Evolutionary conservation across 1,140 invertebrate species (phyloP), one percentile per base, ranked within the genome.

Genomic region (Calephelis virginiensis): DNA sequence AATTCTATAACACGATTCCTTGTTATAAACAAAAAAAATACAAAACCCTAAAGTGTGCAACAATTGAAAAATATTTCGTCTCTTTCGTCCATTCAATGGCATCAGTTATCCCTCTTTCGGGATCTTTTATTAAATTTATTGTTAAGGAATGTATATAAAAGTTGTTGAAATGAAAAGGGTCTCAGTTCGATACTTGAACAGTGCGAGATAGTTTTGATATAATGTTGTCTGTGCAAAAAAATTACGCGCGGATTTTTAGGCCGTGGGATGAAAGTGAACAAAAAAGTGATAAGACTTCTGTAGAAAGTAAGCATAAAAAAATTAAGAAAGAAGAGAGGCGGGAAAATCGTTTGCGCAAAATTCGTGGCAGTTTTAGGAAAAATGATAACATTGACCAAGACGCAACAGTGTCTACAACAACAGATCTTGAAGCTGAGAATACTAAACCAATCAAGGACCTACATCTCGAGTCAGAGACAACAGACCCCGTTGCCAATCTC

Each of bases 391-490:
- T 83, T 53, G 77, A 90, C 43, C 92, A 93, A 85, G 92, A 93
- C 67, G 85, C 85, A 6, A 93, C 92, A 6, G 86, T 93, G 5
- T 92, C 92, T 0, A 93, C 92, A 0, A 93, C 92, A 0, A 92
- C 92, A 8, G 92, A 93, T 40, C 74, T 80, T 17, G 82, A 86
- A 38, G 75, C 78, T 63, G 72, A 66, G 62, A 74, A 81, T 77
- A 11, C 43, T 62, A 62, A 17, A 14, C 47, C 48, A 48, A 63
- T 61, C 50, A 12, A 28, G 28, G 60, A 73, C 17, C 12, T 12
- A 56, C 53, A 56, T 37, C 12, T 11, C 59, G 63, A 62, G 12
- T 43, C 69, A 17, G 48, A 67, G 37, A 6, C 64, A 43, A 48
- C 56, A 9, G 75, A 86, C 56, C 79, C 86, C 0, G 86, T 89